Evolutionary conservation across 2,113 vertebrate species (phyloP).

Genomic region (Neolamprologus tretocephalus): DNA sequence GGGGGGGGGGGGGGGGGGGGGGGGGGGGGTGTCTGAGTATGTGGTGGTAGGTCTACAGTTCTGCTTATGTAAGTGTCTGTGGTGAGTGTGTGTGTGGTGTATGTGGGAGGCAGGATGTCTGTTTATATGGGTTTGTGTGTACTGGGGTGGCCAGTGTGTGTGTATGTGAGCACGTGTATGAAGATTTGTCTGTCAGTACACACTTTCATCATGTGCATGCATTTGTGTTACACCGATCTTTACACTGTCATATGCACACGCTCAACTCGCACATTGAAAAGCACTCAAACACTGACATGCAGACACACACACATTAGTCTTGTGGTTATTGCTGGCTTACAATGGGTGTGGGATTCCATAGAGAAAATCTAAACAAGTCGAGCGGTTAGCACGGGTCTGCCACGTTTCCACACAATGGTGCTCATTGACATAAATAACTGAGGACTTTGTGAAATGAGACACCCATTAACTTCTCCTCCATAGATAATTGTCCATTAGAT

Average conservation of each 20-base stretch:
- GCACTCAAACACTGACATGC: neutral
- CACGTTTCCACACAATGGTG: constrained; percentile 66
- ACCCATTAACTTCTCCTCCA: constrained; percentile 62
- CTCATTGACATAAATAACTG: constrained; percentile 63
- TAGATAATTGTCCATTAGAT: constrained; percentile 67
- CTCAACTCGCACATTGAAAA: neutral
- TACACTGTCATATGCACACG: neutral
- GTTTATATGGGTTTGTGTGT: constrained; percentile 50
- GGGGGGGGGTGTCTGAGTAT: constrained; percentile 29
- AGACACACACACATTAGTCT: constrained; percentile 8
- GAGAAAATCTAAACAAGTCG: constrained; percentile 63
- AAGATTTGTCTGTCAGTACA: constrained; percentile 4
- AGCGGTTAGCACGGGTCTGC: constrained; percentile 54
- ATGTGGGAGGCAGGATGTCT: constrained; percentile 45
- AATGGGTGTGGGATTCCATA: constrained; percentile 65
- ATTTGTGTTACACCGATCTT: constrained; percentile 15
- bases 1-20: accelerated
- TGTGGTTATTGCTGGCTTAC: constrained; percentile 62
- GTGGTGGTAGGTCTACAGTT: constrained; percentile 44
- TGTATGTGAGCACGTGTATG: neutral
- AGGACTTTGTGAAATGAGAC: constrained; percentile 62
- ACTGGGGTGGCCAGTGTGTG: constrained; percentile 19
- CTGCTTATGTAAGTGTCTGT: constrained; percentile 61
- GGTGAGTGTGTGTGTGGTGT: constrained; percentile 45
- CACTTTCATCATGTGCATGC: constrained; percentile 28